Conservation (phyloP, 2,113 vertebrate genomes). For the Lagopus leucura region DNA sequence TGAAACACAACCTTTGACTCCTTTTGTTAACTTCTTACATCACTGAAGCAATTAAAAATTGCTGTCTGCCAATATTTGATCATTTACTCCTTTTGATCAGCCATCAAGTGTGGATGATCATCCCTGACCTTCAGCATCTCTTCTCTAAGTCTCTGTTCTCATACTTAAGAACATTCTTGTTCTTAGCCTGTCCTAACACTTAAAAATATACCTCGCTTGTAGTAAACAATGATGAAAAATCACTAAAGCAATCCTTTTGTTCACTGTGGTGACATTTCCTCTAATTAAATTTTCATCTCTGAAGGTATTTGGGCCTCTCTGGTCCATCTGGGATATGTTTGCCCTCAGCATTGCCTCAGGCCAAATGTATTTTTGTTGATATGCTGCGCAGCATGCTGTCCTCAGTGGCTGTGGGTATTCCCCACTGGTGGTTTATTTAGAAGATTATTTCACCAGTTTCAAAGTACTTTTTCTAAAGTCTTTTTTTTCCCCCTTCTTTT, state of each 20-base stretch:
- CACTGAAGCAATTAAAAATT: conserved; percentile 58
- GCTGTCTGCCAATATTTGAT: conserved; percentile 1
- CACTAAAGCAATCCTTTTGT: conserved; percentile 64
- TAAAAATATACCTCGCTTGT: conserved; percentile 17
- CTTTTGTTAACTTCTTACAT: background rate
- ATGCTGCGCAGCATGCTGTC: conserved; percentile 23
- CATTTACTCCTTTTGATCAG: conserved; percentile 45
- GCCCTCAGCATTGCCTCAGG: conserved; percentile 74
- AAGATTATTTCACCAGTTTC: conserved; percentile 50
- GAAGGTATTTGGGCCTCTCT: conserved; percentile 68
- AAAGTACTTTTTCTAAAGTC: conserved; percentile 51
- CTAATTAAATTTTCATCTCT: conserved; percentile 78
- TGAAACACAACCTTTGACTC: background rate
- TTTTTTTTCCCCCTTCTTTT: background rate
- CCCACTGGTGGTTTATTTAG: conserved; percentile 70
- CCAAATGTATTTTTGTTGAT: conserved; percentile 78
- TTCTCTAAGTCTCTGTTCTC: conserved; percentile 27
- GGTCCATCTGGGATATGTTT: conserved; percentile 72
- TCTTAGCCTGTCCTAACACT: conserved; percentile 57
- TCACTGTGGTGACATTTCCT: conserved; percentile 73
- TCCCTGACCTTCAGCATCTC: conserved; percentile 40
- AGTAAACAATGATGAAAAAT: conserved; percentile 54
- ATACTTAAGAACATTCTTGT: conserved; percentile 33
- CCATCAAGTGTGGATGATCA: background rate
- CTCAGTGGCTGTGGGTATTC: conserved; percentile 53